Evolutionary conservation across 2,888 invertebrate species (phyloP), one percentile per base, ranked within the genome.

Genomic region (Acanthosoma haemorrhoidale): DNA sequence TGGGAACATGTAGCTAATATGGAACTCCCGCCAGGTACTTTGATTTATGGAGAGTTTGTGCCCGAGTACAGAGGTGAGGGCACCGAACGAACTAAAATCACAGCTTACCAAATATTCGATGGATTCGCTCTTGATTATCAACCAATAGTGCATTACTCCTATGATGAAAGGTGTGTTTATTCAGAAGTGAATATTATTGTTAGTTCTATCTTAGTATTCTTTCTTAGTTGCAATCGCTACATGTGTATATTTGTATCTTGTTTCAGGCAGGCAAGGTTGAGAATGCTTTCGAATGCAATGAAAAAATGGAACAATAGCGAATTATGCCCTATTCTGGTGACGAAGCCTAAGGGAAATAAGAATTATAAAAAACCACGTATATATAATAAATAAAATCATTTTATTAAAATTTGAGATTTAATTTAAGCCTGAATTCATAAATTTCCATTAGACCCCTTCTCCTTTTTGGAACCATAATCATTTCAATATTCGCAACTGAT

Each of bases 31-130:
- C 83, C 85, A 1, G 86, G 88, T 63, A 91, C 91, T 0, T 77
- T 92, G 3, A 79, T 92, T 34, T 90, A 86, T 77, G 92, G 87
- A 0, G 91, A 92, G 81, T 79, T 88, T 41, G 87, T 90, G 0
- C 83, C 82, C 68, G 92, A 92, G 79, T 81, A 84, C 60, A 80
- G 80, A 71, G 88, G 87, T 9, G 84, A 88, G 79, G 83, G 83
- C 5, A 83, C 79, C 74, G 83, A 82, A 16, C 86, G 88, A 77
- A 80, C 82, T 58, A 84, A 84, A 76, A 82, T 83, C 34, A 83
- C 80, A 68, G 83, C 86, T 0, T 78, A 96, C 32, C 96, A 87
- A 76, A 82, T 95, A 13, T 86, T 96, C 64, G 96, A 96, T 79
- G 92, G 88, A 0, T 78, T 85, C 74, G 82, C 86, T 73, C 82